phyloP scores from a whole-genome alignment of 2,888 invertebrate species.

The Agapostemon virescens region DNA sequence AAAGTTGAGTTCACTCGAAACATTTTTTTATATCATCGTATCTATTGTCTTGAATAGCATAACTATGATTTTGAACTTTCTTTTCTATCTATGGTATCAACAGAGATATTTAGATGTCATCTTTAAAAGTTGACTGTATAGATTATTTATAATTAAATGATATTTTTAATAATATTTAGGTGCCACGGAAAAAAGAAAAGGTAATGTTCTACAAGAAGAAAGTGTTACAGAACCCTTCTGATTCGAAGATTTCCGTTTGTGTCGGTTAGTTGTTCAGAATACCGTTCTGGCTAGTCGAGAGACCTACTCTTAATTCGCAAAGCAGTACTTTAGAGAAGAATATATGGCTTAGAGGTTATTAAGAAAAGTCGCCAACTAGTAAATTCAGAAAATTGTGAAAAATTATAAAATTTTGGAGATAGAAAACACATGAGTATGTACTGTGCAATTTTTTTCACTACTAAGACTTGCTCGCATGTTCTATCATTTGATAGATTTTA shows the following conservation, averaged over 20 bases:
- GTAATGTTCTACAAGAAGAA: constrained; percentile 65
- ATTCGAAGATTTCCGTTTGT: constrained; percentile 32
- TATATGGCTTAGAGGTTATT: neutral
- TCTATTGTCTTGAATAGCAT: too few relatives aligned
- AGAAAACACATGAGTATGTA: neutral
- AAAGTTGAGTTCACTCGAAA: neutral
- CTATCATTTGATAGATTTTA: neutral
- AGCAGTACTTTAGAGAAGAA: neutral
- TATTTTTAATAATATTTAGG: constrained; percentile 57
- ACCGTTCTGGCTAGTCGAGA: neutral
- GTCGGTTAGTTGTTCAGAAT: constrained; percentile 51
- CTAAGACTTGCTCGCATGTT: neutral
- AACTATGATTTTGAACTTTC: neutral
- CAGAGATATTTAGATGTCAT: neutral
- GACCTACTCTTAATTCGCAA: neutral
- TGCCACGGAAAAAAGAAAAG: constrained; percentile 65
- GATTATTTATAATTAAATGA: neutral
- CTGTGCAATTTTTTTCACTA: too few relatives aligned
- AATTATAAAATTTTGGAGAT: neutral
- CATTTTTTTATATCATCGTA: too few relatives aligned
- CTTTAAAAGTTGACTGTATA: neutral
- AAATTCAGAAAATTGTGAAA: neutral
- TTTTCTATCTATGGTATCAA: neutral
- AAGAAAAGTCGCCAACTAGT: neutral
- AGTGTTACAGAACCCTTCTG: constrained; percentile 36